phyloP scores from a whole-genome alignment of 2,888 invertebrate species.

The Stegana nigrithorax region DNA sequence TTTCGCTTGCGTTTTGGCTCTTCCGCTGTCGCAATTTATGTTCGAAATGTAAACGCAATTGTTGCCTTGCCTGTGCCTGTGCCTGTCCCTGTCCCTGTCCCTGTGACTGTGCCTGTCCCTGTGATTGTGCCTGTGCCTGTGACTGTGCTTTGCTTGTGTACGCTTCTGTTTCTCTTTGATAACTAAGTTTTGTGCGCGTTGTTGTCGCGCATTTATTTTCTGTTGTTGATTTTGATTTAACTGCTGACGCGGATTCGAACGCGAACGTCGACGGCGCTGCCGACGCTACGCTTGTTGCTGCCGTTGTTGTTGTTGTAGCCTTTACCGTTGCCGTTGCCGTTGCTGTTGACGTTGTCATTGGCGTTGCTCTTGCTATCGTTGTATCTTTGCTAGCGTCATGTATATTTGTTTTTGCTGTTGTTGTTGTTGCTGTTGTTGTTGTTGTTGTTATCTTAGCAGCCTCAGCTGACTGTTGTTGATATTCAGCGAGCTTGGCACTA shows the following conservation, averaged over 20 bases:
- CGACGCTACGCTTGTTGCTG: slow-evolving; percentile 4
- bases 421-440: slow-evolving; percentile 17
- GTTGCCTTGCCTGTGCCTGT: not conserved
- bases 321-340: slow-evolving; percentile 24
- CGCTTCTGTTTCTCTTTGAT: slow-evolving; percentile 59
- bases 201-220: slow-evolving; percentile 57
- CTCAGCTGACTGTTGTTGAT: slow-evolving; percentile 13
- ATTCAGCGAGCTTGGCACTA: too few relatives aligned
- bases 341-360: slow-evolving; percentile 21
- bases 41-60: too few relatives aligned
- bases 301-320: slow-evolving; percentile 18
- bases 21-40: too few relatives aligned
- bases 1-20: not conserved
- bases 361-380: slow-evolving; percentile 4
- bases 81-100: slow-evolving; percentile 23
- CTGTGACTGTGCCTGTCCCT: slow-evolving; percentile 23
- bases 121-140: slow-evolving; percentile 45
- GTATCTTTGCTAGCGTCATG: not conserved
- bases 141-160: slow-evolving; percentile 35
- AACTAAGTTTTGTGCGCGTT: slow-evolving; percentile 54
- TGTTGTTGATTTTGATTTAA: slow-evolving; percentile 42
- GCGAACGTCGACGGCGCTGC: slow-evolving; percentile 17
- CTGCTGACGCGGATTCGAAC: slow-evolving; percentile 31
- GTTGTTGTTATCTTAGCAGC: slow-evolving; percentile 16
- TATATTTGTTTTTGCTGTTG: slow-evolving; percentile 17